Conservation (phyloP, 2,888 invertebrate species). For the Drosophila mulleri region DNA sequence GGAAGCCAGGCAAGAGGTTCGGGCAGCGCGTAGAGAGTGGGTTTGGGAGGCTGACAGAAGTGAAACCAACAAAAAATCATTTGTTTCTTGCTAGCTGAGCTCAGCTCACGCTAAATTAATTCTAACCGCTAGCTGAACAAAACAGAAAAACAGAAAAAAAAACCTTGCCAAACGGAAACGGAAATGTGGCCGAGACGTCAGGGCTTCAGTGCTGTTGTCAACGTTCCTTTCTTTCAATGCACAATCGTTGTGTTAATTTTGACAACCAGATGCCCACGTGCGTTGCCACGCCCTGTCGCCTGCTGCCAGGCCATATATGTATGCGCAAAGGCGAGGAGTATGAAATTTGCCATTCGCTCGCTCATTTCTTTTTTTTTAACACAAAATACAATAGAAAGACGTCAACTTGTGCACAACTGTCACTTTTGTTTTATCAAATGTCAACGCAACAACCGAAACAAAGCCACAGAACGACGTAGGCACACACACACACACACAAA, state of each 20-base stretch:
- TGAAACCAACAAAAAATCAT: conserved; percentile 53
- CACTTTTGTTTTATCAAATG: conserved; percentile 82
- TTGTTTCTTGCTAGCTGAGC: conserved; percentile 78
- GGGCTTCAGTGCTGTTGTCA: conserved; percentile 61
- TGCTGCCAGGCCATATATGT: not conserved
- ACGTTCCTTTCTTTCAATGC: conserved; percentile 49
- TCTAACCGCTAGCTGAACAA: conserved; percentile 70
- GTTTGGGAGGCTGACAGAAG: not conserved
- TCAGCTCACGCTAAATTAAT: conserved; percentile 79
- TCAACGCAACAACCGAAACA: conserved; percentile 80
- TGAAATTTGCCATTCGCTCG: conserved; percentile 54
- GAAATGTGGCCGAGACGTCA: conserved; percentile 77
- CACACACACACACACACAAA: conserved; percentile 18
- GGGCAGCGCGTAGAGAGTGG: not conserved
- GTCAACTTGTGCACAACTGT: conserved; percentile 77
- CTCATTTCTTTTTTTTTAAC: conserved; percentile 26
- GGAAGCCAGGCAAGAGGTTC: conserved; percentile 49
- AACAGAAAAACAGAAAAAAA: conserved; percentile 10
- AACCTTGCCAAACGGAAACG: conserved; percentile 73
- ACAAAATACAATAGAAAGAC: conserved; percentile 69
- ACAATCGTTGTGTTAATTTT: conserved; percentile 78
- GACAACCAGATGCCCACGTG: conserved; percentile 77
- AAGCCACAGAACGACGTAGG: conserved; percentile 73
- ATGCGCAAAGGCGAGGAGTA: conserved; percentile 36
- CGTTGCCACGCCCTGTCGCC: conserved; percentile 29